Evolutionary conservation across 2,113 vertebrate species (phyloP).

Genomic region (Calyptommatus sinebrachiatus): DNA sequence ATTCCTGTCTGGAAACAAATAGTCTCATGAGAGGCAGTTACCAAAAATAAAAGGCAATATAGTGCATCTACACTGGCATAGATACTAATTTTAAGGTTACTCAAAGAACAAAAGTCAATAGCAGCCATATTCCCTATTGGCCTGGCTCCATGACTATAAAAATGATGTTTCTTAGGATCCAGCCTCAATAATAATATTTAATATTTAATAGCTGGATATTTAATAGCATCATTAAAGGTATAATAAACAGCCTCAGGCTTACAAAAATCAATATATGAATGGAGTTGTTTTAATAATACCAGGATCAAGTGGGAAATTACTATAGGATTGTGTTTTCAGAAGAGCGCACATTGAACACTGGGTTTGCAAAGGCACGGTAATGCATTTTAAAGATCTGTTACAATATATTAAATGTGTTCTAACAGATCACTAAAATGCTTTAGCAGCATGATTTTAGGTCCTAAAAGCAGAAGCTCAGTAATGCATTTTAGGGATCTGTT

Average conservation of each 20-base stretch:
- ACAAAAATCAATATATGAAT: slow-evolving; percentile 13
- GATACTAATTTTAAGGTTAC: background rate
- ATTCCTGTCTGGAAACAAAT: background rate
- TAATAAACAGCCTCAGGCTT: background rate
- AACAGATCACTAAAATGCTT: too few relatives aligned
- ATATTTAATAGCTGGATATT: background rate
- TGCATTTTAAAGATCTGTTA: too few relatives aligned
- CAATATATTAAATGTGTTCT: too few relatives aligned
- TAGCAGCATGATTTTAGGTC: too few relatives aligned
- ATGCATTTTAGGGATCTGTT: too few relatives aligned
- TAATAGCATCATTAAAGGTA: background rate
- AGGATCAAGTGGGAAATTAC: background rate
- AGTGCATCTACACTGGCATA: background rate
- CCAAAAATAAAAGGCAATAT: background rate
- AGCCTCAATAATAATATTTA: background rate
- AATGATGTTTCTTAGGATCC: background rate
- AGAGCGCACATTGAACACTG: too few relatives aligned
- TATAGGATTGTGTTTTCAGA: background rate
- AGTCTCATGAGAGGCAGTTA: background rate
- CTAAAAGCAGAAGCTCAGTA: too few relatives aligned
- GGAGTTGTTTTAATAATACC: background rate
- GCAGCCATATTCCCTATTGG: background rate
- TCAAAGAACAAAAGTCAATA: background rate
- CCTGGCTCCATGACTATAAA: slow-evolving; percentile 16
- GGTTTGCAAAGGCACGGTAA: too few relatives aligned